A percentile compares a stretch with the other conserved stretches of the same genome.
phyloP scores from a whole-genome alignment of 2,113 vertebrate genomes.

The Falcunculus frontatus region DNA sequence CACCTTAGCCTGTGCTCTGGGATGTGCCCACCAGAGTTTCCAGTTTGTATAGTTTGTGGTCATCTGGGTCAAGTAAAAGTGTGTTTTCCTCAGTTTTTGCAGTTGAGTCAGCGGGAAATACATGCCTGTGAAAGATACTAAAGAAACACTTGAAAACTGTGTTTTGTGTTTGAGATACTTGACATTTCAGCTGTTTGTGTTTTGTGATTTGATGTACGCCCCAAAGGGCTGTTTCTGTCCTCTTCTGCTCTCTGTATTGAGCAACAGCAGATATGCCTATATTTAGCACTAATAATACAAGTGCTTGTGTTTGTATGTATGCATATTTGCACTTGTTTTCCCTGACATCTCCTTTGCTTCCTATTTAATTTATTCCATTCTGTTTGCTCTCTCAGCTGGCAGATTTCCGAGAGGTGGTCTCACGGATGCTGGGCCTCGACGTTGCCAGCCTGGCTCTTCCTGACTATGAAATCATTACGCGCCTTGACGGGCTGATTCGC shows the following conservation, averaged over 20 bases:
- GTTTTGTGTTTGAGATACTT: background rate
- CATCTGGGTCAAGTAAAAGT: background rate
- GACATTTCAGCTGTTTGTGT: background rate
- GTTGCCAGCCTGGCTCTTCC: slow-evolving; percentile 67
- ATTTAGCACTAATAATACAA: background rate
- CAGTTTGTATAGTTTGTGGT: background rate
- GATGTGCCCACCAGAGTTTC: background rate
- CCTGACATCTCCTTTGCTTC: background rate
- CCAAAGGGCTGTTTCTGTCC: background rate
- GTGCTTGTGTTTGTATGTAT: background rate
- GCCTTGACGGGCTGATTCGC: slow-evolving; percentile 79
- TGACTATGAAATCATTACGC: slow-evolving; percentile 84
- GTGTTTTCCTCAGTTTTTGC: background rate
- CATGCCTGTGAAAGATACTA: background rate
- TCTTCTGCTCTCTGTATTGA: background rate
- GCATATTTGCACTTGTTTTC: background rate
- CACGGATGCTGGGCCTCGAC: slow-evolving; percentile 79
- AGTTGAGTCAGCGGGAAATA: background rate
- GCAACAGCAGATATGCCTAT: background rate
- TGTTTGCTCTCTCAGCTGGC: slow-evolving; percentile 72
- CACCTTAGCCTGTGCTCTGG: background rate
- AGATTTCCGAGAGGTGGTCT: slow-evolving; percentile 83
- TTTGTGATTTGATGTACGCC: background rate
- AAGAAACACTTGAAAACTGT: background rate
- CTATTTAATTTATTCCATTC: background rate